A percentile compares a stretch with the other conserved stretches of the same genome.
These are phyloP conservation scores for Trogon surrucura DNA, from an alignment of 2,113 vertebrate species.

Conservation along the genomic window DNA sequence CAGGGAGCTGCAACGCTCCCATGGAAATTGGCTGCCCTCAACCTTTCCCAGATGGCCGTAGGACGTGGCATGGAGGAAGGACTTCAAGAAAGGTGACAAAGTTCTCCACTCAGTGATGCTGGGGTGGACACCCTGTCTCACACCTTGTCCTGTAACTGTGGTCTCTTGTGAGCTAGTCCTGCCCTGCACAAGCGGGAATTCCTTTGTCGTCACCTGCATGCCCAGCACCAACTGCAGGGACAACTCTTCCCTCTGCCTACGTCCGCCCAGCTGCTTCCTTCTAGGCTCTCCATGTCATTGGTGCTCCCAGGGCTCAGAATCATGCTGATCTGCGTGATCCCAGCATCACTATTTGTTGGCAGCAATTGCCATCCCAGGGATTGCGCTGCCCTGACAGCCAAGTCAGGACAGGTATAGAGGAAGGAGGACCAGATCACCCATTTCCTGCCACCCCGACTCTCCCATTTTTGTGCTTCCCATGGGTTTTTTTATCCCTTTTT, in stretches of 20 bases:
- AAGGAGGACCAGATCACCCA: not conserved
- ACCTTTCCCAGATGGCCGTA: not conserved
- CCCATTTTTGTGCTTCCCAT: not conserved
- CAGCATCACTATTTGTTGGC: not conserved
- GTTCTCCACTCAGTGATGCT: not conserved
- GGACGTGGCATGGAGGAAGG: not conserved
- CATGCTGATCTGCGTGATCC: not conserved
- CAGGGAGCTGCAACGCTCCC: not conserved
- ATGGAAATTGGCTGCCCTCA: not conserved
- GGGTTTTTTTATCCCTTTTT: not conserved
- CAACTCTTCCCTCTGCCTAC: not conserved
- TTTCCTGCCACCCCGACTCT: not conserved
- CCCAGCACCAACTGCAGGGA: not conserved
- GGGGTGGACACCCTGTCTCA: not conserved
- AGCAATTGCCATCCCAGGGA: not conserved
- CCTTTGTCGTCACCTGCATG: not conserved
- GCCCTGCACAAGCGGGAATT: not conserved
- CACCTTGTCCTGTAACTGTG: not conserved
- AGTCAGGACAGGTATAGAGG: not conserved
- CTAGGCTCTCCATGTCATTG: not conserved
- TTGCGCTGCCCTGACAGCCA: fast-evolving
- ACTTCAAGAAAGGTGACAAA: not conserved
- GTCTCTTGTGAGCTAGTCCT: not conserved
- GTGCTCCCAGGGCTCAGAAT: not conserved
- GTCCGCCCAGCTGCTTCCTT: not conserved